These are phyloP conservation scores for Drosophila niveifrons DNA, from an alignment of 2,888 invertebrate genomes.

Conservation along the genomic window DNA sequence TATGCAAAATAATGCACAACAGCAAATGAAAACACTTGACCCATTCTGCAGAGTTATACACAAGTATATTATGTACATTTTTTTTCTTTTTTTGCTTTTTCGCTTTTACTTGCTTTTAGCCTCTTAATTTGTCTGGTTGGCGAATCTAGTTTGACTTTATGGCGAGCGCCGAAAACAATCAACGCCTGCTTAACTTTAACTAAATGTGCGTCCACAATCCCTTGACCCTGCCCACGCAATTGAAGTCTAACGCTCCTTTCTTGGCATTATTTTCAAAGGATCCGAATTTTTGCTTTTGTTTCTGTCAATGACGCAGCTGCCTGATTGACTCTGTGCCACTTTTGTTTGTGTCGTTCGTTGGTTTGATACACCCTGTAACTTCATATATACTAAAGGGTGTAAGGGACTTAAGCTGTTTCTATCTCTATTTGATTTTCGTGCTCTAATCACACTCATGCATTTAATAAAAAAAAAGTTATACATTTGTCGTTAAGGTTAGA, in stretches of 20 bases:
- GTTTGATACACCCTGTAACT: background rate
- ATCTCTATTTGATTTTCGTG: background rate
- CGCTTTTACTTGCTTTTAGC: constrained; percentile 7
- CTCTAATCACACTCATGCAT: background rate
- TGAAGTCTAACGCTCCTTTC: constrained; percentile 1
- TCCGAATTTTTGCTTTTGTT: constrained; percentile 23
- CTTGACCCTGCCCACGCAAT: constrained; percentile 1
- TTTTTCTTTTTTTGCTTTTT: constrained; percentile 11
- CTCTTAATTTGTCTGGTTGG: constrained; percentile 55
- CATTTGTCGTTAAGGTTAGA: background rate
- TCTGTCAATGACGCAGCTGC: constrained; percentile 22
- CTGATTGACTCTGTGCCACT: constrained; percentile 22
- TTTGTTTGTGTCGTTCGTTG: constrained; percentile 16
- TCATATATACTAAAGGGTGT: background rate
- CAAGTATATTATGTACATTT: constrained; percentile 2
- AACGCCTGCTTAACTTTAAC: constrained; percentile 34
- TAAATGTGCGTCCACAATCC: constrained; percentile 20
- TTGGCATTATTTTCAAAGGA: constrained; percentile 4
- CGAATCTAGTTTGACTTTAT: constrained; percentile 41
- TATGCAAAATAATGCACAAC: constrained; percentile 51
- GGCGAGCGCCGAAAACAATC: constrained; percentile 34
- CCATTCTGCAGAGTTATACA: constrained; percentile 27
- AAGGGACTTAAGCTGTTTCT: background rate
- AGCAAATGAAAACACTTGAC: constrained; percentile 45
- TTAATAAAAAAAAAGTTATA: background rate